Evolutionary conservation across 2,797 vertebrate species (phyloP), one percentile per base, ranked within the genome.

Genomic region (Craterocephalus amniculus): DNA sequence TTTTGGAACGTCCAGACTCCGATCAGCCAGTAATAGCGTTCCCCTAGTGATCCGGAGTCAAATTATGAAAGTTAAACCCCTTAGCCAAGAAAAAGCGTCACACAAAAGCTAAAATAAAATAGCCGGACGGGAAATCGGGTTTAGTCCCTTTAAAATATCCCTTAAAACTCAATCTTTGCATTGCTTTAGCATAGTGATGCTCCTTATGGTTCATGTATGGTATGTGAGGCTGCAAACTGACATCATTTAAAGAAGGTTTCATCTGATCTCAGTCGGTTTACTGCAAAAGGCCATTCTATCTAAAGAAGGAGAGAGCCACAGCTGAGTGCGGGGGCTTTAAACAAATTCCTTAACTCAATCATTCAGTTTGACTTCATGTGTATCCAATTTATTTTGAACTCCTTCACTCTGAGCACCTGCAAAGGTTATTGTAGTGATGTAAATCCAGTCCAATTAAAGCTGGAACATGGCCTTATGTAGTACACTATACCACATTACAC

Each of bases 201-300:
- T 51, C 5, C 49, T 52, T 52, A 52, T 12, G 4, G 31, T n/a
- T 3, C 20, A 8, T 10, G 31, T 31, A 57, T 57, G 55, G 31
- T 31, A 57, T 57, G 55, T n/a, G 1, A 57, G 4, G 55, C 20
- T n/a, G 29, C 8, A 63, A 63, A 36, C 13, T 24, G 34, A 10
- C 60, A 63, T 12, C 43, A 61, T 35, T 34, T 51, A 63, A 14
- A 26, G 31, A n/a, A 35, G n/a, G 16, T n/a, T 63, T 51, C 48
- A 12, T 12, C 11, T 16, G 14, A 20, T 43, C 16, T 43, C 40
- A 43, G 16, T 20, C 40, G 20, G 36, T 38, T 38, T 38, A 36
- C 2, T 36, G 8, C 35, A 36, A 2, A 31, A 16, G 27, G 29
- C 6, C 29, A 31, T 31, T 29, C 51, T 29, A 14, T 29, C 51